Percentiles rank a stretch among this genome's conserved stretches.
Conservation (phyloP, 2,113 vertebrate species). For the Ciconia maguari region DNA sequence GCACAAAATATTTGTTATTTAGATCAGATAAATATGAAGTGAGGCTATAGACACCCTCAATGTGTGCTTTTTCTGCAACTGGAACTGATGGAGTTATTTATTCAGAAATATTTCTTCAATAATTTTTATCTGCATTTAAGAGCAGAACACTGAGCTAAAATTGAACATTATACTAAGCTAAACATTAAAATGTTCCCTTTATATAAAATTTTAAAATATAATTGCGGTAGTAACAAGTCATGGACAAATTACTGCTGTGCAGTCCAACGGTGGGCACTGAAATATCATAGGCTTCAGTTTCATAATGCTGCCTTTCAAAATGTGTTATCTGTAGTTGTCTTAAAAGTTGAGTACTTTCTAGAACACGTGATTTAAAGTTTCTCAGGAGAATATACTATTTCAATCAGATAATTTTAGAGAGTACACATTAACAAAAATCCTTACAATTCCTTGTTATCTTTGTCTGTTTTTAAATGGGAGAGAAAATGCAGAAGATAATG, state of each 20-base stretch:
- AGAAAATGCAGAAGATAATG: background rate
- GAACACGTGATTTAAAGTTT: background rate
- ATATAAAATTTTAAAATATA: background rate
- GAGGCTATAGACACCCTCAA: background rate
- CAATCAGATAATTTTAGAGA: background rate
- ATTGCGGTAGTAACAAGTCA: background rate
- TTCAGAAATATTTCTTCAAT: background rate
- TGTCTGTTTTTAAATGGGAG: background rate
- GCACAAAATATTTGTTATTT: background rate
- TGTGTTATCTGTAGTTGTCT: background rate
- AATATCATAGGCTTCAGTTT: background rate
- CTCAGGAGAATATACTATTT: background rate
- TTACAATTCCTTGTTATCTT: background rate
- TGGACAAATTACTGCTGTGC: background rate
- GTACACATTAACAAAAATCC: background rate
- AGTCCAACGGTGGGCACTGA: background rate
- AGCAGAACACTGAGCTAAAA: background rate
- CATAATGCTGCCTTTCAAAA: conserved; percentile 25
- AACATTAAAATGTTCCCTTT: background rate
- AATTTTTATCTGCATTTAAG: background rate
- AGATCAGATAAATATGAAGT: background rate
- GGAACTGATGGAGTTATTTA: background rate
- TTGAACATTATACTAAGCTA: background rate
- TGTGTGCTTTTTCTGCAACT: fast-evolving
- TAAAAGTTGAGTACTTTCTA: background rate